Evolutionary conservation across 2,797 vertebrate species (phyloP), one percentile per base, ranked within the genome.

Genomic region (Girardinus metallicus): DNA sequence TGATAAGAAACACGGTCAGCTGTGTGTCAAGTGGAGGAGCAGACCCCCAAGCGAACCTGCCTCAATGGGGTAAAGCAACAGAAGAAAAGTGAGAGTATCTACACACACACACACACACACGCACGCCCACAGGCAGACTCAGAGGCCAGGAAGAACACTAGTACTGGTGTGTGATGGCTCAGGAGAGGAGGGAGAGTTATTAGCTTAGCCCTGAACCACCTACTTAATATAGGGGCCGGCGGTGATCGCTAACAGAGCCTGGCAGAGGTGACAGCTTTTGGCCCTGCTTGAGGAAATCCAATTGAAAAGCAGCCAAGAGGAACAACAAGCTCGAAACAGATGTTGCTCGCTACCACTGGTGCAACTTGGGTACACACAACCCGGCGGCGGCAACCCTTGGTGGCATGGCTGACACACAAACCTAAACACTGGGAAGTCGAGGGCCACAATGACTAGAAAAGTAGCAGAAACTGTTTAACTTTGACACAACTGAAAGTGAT

Each of bases 181-280:
- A 96, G 96, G 97, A 96, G 95, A 97, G 96, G 96, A 97, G 97
- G 96, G 96, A 97, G 95, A 98, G 97, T 98, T 99, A 99, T 99
- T 98, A 99, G 97, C 97, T 98, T 97, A 98, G 97, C 98, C 97
- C 97, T 99, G 98, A 99, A 97, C 97, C 97, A 97, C 97, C 97
- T 97, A 95, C 97, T 98, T 99, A 98, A 98, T 98, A 97, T 97
- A 95, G 97, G 97, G 97, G 95, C 97, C 96, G 94, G 96, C 94
- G 93, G 96, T 97, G 97, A 98, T 97, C 96, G 96, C 97, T 98
- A 98, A 98, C 98, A 98, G 97, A 98, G 96, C 97, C 97, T 97
- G 96, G 97, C 97, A 96, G 96, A 96, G 94, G 97, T 98, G 97
- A 98, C 97, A 98, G 97, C 97, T 97, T 96, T 95, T 97, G 97